phyloP scores from a whole-genome alignment of 2,113 vertebrate species.

The Anolis carolinensis region DNA sequence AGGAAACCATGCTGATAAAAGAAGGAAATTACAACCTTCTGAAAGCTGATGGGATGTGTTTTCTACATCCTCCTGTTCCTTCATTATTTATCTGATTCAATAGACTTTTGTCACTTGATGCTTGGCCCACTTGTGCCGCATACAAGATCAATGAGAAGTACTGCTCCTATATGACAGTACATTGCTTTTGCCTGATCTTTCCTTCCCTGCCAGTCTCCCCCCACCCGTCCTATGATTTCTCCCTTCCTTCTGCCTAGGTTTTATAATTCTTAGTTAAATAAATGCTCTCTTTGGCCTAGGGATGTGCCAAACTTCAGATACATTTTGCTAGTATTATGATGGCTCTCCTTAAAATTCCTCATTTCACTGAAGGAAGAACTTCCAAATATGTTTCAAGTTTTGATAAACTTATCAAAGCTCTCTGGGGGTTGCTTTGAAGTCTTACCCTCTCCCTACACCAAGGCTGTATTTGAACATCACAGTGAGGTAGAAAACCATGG shows the following conservation, averaged over 20 bases:
- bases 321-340: too few species aligned
- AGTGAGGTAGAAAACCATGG: too few species aligned
- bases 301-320: too few species aligned
- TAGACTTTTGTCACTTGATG: too few species aligned
- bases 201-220: not conserved
- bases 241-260: not conserved
- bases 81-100: too few species aligned
- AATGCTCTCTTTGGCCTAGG: not conserved
- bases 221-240: not conserved
- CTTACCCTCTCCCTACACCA: too few species aligned
- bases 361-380: not conserved
- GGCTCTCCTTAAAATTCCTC: not conserved
- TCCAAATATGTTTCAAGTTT: not conserved
- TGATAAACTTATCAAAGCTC: not conserved
- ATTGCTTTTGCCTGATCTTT: not conserved
- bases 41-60: not conserved
- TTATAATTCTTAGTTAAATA: not conserved
- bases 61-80: not conserved
- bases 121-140: not conserved
- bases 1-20: not conserved
- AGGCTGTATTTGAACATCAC: too few species aligned
- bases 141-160: too few species aligned
- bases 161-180: not conserved
- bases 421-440: not conserved
- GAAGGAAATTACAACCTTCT: not conserved